Base-by-base conservation (phyloP, 2,113 vertebrate species). In the Galemys pyrenaicus region DNA sequence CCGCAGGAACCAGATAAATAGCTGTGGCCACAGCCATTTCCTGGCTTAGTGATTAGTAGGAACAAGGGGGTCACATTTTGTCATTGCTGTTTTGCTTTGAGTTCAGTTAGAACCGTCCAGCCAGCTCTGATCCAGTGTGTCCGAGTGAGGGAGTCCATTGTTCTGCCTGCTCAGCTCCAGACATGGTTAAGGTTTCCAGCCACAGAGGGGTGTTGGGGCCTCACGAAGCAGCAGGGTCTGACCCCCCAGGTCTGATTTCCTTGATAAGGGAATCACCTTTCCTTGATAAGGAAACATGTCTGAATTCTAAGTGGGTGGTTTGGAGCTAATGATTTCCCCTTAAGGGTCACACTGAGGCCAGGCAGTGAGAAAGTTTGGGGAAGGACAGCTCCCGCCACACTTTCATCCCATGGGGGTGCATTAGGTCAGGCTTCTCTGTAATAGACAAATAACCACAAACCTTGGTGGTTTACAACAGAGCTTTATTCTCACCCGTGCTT, bases 71-170 rank as follows among this genome's bases (percentile, higher is more conserved):
- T 49, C 11, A 73, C 10, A 62, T 60, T 92, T 91, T 16, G 1
- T 74, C 7, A 6, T 46, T 46, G 74, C 26, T 35, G 4, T 28
- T 60, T 74, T 46, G 24, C 67, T 64, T 65, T 22, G 13, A 12
- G 58, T 81, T 83, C 83, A 70, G 49, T 28, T 26, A 60, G 77
- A 71, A 79, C 32, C 20, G 37, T 16, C 0, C 9, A 65, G 83
- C 28, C 65, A 22, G 65, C 35, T 78, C n/a, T 2, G 12, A 20
- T 24, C 8, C 62, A 58, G 17, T 46, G 3, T 70, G 60, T 88
- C 4, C 3, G 46, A 49, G 16, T 8, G 26, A 6, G 11, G 68
- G 65, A 56, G 16, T 30, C 28, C 3, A 11, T 6, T 0, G 1
- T 10, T 4, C 6, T 75, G 15, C 24, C 13, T 3, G 7, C 15